phyloP scores from a whole-genome alignment of 2,797 vertebrate genomes.

The Megaceryle alcyon region DNA sequence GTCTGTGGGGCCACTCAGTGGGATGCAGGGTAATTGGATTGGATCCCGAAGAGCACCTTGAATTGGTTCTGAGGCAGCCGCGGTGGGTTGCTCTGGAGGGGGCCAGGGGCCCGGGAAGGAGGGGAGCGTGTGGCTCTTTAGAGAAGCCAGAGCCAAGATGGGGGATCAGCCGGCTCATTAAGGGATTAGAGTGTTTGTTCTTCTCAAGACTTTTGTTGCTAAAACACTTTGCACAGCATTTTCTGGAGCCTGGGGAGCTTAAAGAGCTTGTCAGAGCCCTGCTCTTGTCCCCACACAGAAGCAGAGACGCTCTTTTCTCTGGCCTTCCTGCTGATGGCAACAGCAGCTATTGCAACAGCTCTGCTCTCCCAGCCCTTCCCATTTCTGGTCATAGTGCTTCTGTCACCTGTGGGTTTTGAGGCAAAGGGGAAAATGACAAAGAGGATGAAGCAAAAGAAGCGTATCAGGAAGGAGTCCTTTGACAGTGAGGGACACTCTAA shows the following conservation, averaged over 20 bases:
- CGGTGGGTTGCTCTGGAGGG: slow-evolving; percentile 78
- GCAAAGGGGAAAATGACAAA: background rate
- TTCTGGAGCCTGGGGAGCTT: slow-evolving; percentile 86
- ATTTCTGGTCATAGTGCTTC: background rate
- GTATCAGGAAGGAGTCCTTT: background rate
- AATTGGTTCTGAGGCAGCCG: slow-evolving; percentile 84
- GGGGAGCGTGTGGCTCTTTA: slow-evolving; percentile 81
- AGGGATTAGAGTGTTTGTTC: slow-evolving; percentile 95
- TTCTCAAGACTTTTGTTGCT: slow-evolving; percentile 90
- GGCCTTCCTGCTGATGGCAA: background rate
- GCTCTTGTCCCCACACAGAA: slow-evolving; percentile 69
- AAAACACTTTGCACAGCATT: slow-evolving; percentile 92
- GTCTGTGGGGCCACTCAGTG: slow-evolving; percentile 91
- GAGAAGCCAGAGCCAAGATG: slow-evolving; percentile 89
- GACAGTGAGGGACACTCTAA: background rate
- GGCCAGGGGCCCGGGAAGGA: slow-evolving; percentile 71
- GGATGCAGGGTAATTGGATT: slow-evolving; percentile 96
- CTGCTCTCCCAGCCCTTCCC: background rate
- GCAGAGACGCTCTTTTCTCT: background rate
- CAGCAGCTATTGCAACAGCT: background rate
- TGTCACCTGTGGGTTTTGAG: background rate
- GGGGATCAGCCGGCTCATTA: slow-evolving; percentile 94
- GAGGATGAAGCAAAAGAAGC: background rate
- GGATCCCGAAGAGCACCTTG: slow-evolving; percentile 91
- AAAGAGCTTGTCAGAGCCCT: slow-evolving; percentile 87